Conservation (phyloP, 2,888 invertebrate genomes). For the Hartigia nigra region DNA sequence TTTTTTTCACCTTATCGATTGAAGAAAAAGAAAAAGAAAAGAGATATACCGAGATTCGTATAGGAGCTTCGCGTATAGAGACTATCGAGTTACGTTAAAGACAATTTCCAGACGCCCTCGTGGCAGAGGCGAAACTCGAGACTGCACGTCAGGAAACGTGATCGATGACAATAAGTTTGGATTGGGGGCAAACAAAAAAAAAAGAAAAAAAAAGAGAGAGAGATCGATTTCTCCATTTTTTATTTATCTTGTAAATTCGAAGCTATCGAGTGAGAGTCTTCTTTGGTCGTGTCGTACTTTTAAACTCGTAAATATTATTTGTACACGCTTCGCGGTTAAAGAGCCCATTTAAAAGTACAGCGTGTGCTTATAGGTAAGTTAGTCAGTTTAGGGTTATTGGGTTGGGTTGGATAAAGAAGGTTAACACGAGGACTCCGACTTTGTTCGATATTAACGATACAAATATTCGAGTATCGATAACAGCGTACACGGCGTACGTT, state of each 20-base stretch:
- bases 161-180: not conserved
- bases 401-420: not conserved
- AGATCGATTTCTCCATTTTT: not conserved
- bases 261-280: not conserved
- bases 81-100: not conserved
- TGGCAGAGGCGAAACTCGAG: not conserved
- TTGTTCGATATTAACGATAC: not conserved
- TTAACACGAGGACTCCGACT: not conserved
- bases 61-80: not conserved
- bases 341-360: no score
- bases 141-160: not conserved
- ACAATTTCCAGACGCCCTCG: not conserved
- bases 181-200: no score
- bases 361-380: no score
- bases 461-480: not conserved
- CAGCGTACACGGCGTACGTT: not conserved
- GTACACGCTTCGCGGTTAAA: not conserved
- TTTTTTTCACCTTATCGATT: not conserved
- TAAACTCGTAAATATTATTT: no score
- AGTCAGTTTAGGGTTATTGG: not conserved
- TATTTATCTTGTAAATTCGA: not conserved
- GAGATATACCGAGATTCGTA: not conserved
- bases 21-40: no score
- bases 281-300: not conserved
- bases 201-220: not conserved